Conservation (phyloP, 2,113 vertebrate genomes). For the Neomonachus schauinslandi region DNA sequence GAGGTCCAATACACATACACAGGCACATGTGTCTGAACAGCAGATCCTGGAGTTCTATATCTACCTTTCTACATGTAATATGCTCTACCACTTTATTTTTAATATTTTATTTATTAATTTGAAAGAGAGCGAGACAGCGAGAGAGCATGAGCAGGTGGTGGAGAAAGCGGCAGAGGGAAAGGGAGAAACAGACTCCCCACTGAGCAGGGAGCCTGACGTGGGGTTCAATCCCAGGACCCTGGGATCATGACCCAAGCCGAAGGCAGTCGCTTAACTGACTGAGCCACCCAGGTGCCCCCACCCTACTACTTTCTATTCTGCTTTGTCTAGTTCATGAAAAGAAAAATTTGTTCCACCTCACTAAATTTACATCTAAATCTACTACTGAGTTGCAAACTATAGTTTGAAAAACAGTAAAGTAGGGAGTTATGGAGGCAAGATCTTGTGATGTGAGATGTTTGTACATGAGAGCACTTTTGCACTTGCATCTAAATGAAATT, state of each 20-base stretch:
- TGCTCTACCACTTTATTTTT: not conserved
- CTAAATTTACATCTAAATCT: not conserved
- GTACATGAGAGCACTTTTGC: not conserved
- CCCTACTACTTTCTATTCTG: not conserved
- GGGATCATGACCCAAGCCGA: too few species aligned
- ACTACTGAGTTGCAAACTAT: not conserved
- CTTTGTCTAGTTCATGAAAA: not conserved
- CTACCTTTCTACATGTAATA: not conserved
- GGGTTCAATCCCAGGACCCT: too few species aligned
- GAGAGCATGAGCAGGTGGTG: too few species aligned
- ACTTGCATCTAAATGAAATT: not conserved
- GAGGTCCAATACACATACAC: not conserved
- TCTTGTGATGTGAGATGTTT: not conserved
- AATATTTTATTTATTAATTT: too few species aligned
- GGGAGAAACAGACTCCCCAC: too few species aligned
- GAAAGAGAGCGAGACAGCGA: too few species aligned
- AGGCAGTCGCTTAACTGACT: too few species aligned
- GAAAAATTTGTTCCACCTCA: not conserved
- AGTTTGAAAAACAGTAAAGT: not conserved
- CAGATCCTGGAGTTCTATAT: not conserved
- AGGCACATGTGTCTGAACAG: not conserved
- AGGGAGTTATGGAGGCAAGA: not conserved
- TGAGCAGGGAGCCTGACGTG: rapidly evolving
- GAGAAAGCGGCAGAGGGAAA: too few species aligned
- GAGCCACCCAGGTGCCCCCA: too few species aligned